phyloP scores from a whole-genome alignment of 2,888 invertebrate genomes.

The Drosophila helvetica region DNA sequence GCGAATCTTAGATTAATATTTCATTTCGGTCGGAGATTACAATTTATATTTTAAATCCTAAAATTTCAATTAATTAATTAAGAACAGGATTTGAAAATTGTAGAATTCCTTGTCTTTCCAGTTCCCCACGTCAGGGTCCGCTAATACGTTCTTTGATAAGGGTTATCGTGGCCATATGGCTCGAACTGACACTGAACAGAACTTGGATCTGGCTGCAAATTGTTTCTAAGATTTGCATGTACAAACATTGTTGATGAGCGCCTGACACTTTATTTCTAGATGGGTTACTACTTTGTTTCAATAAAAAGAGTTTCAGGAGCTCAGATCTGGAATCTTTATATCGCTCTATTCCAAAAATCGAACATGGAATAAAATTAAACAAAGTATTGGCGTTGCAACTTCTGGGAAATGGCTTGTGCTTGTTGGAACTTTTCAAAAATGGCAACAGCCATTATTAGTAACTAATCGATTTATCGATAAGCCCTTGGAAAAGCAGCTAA shows the following conservation, averaged over 20 bases:
- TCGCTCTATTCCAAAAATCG: background rate
- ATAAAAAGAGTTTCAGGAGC: background rate
- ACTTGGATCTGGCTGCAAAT: constrained; percentile 10
- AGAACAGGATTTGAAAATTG: constrained; percentile 1
- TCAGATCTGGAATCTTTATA: background rate
- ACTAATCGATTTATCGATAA: background rate
- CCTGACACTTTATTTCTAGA: background rate
- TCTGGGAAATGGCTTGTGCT: background rate
- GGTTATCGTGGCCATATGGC: constrained; percentile 25
- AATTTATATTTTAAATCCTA: too few species aligned
- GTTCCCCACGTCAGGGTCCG: constrained; percentile 23
- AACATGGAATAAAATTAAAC: background rate
- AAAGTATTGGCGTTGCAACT: background rate
- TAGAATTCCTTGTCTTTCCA: constrained; percentile 12
- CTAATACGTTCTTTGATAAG: constrained; percentile 41
- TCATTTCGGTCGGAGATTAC: too few species aligned
- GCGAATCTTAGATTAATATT: background rate
- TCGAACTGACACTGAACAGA: constrained; percentile 15
- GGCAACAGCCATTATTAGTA: background rate
- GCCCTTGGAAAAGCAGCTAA: background rate
- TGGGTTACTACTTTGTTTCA: background rate
- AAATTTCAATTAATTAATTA: too few species aligned
- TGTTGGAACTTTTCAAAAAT: background rate
- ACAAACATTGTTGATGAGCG: constrained; percentile 11
- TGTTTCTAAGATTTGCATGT: constrained; percentile 23